A percentile compares a stretch with the other conserved stretches of the same genome.
phyloP scores from a whole-genome alignment of 2,113 vertebrate species.

The Grus americana region DNA sequence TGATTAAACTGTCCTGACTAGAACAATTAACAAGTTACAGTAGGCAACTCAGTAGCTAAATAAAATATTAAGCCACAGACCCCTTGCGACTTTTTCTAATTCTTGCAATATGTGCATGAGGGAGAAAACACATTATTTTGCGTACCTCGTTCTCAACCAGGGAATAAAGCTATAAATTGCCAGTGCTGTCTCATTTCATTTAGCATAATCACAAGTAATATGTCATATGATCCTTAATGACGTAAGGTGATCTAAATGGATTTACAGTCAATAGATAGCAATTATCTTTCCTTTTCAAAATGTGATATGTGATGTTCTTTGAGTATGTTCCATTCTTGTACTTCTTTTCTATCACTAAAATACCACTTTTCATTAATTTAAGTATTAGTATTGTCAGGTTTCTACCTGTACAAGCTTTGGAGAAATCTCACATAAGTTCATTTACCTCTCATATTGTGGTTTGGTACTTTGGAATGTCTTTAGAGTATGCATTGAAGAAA shows the following conservation, averaged over 20 bases:
- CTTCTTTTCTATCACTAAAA: background rate
- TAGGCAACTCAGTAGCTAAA: background rate
- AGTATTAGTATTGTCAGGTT: background rate
- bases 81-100: background rate
- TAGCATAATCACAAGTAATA: background rate
- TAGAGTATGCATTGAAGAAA: background rate
- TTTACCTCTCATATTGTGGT: background rate
- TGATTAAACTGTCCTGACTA: background rate
- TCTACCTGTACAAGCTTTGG: background rate
- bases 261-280: background rate
- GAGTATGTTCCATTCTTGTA: background rate
- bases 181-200: background rate
- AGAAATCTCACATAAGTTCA: accelerated
- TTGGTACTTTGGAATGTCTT: background rate
- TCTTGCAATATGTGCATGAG: background rate
- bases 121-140: background rate
- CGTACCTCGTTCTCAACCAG: background rate
- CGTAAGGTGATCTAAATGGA: background rate
- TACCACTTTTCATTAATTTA: background rate
- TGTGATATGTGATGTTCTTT: background rate
- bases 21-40: background rate
- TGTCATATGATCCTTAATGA: background rate
- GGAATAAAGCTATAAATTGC: background rate
- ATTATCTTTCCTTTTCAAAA: background rate
- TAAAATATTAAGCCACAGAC: background rate